Evolutionary conservation across 37 sponge, comb jelly and placozoan genomes (phyloP).

Genomic region (Aplysina aerophoba): DNA sequence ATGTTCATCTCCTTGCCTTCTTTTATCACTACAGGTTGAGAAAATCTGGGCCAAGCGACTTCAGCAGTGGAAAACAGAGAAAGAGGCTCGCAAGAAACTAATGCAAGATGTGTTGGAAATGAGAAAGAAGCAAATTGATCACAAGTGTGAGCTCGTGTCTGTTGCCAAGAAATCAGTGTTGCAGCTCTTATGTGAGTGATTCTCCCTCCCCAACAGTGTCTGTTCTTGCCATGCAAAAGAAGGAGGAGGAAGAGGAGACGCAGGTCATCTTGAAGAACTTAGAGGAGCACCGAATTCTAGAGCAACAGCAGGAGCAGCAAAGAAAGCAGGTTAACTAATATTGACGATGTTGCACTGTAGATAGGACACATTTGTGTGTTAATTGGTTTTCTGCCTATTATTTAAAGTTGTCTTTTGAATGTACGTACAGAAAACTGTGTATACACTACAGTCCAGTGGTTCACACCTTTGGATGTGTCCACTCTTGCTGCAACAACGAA

Average conservation of each 20-base stretch:
- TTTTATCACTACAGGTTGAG: slow-evolving; percentile 40
- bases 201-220: slow-evolving; percentile 47
- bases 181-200: neutral
- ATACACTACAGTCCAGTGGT: too few relatives aligned
- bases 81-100: slow-evolving; percentile 85
- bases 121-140: slow-evolving; percentile 82
- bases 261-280: slow-evolving; percentile 57
- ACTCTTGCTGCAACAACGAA: too few relatives aligned
- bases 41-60: slow-evolving; percentile 88
- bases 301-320: slow-evolving; percentile 66
- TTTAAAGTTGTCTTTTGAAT: too few relatives aligned
- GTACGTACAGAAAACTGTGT: too few relatives aligned
- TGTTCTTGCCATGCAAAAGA: slow-evolving; percentile 56
- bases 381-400: too few relatives aligned
- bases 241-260: slow-evolving; percentile 55
- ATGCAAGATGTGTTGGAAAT: slow-evolving; percentile 87
- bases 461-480: too few relatives aligned
- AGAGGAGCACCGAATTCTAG: slow-evolving; percentile 74
- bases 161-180: neutral
- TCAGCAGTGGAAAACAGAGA: slow-evolving; percentile 91
- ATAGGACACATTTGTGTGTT: too few relatives aligned
- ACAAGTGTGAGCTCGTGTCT: slow-evolving; percentile 61
- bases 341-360: neutral
- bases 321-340: slow-evolving; percentile 38
- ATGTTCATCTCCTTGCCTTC: neutral